Conservation (phyloP, 2,797 vertebrate genomes). For the Manis pentadactyla region DNA sequence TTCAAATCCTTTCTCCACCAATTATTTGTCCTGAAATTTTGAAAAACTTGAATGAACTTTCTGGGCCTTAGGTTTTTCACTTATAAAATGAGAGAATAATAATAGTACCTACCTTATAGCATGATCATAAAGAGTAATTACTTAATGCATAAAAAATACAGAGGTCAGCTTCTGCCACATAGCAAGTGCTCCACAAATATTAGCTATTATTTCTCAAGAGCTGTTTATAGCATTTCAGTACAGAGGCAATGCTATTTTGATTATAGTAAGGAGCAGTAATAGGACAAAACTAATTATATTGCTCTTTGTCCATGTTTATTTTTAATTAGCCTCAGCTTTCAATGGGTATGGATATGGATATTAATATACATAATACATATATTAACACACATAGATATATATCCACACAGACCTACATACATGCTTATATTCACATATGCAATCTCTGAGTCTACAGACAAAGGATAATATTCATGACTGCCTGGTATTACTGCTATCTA, state of each 20-base stretch:
- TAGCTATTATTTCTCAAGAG: neutral
- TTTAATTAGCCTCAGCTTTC: constrained; percentile 37
- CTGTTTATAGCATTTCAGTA: neutral
- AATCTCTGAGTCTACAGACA: neutral
- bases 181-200: neutral
- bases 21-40: neutral
- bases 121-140: neutral
- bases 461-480: neutral
- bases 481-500: neutral
- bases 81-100: neutral
- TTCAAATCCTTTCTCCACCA: neutral
- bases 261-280: neutral
- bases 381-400: neutral
- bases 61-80: neutral
- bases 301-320: neutral
- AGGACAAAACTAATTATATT: neutral
- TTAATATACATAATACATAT: no score
- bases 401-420: neutral
- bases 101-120: neutral
- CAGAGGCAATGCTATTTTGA: constrained; percentile 18
- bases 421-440: neutral
- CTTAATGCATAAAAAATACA: neutral
- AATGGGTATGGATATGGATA: neutral
- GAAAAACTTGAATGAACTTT: neutral
- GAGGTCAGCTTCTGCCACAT: neutral